Conservation (phyloP, 2,113 vertebrate genomes). For the Illadopsis cleaveri region DNA sequence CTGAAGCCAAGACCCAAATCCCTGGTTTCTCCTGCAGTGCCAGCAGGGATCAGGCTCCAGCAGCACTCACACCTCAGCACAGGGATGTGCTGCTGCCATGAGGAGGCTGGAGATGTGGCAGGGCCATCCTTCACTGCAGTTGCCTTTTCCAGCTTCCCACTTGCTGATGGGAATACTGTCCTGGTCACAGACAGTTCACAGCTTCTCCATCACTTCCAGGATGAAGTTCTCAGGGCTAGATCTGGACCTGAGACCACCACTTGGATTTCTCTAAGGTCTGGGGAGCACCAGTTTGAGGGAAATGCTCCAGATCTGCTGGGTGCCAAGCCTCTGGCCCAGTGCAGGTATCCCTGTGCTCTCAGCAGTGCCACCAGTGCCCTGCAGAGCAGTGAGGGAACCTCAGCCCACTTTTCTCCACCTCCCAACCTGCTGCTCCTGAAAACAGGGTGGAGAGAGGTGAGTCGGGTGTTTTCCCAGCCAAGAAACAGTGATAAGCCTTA, state of each 20-base stretch:
- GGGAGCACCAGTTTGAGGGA: not conserved
- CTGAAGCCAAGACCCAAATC: not conserved
- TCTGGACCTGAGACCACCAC: not conserved
- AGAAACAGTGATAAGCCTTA: not conserved
- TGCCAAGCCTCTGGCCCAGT: not conserved
- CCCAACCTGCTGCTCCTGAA: not conserved
- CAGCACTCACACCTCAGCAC: not conserved
- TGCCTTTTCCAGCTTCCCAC: not conserved
- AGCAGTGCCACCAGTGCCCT: not conserved
- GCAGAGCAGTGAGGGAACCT: not conserved
- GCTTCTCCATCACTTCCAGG: not conserved
- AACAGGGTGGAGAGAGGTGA: not conserved
- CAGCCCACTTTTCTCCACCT: not conserved
- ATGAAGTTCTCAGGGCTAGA: not conserved
- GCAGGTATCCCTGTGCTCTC: not conserved
- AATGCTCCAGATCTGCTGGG: not conserved
- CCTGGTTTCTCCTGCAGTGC: not conserved
- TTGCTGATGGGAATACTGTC: not conserved
- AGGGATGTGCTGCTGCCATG: not conserved
- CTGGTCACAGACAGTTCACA: not conserved
- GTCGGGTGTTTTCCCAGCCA: fast-evolving
- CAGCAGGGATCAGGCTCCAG: not conserved
- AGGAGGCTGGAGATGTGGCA: not conserved
- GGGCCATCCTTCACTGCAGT: not conserved
- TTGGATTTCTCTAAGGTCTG: not conserved